Evolutionary conservation across 1,140 invertebrate species (phyloP).

Genomic region (Euborellia annulipes): DNA sequence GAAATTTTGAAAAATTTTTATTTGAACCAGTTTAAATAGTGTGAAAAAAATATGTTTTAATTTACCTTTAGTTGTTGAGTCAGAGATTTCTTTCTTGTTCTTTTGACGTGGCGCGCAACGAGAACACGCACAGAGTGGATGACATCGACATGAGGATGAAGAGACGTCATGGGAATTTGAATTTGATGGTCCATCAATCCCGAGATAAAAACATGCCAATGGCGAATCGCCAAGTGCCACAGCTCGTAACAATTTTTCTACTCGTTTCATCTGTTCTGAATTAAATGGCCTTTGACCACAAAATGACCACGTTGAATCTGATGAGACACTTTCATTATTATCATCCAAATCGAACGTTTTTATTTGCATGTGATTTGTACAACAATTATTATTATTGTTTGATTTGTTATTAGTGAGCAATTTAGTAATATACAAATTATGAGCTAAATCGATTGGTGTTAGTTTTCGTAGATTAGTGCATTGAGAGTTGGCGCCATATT

Average conservation of each 20-base stretch:
- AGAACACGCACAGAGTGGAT: constrained; percentile 49
- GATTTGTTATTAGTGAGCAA: constrained; percentile 7
- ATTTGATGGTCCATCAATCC: constrained; percentile 31
- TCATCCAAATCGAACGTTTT: constrained; percentile 6
- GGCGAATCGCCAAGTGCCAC: constrained; percentile 57
- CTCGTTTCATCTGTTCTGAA: constrained; percentile 39
- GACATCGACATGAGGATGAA: constrained; percentile 38
- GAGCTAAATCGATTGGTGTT: constrained; percentile 46
- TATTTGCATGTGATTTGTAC: constrained; percentile 22
- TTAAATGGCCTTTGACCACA: no score
- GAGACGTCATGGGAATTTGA: neutral
- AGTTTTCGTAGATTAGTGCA: constrained; percentile 43
- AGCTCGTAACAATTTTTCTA: constrained; percentile 51
- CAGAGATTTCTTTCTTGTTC: no score
- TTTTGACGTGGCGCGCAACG: no score
- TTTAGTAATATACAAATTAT: constrained; percentile 39
- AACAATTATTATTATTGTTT: no score
- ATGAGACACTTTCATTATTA: neutral
- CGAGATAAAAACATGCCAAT: constrained; percentile 55
- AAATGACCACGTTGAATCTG: no score
- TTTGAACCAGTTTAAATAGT: no score
- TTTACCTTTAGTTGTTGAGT: no score
- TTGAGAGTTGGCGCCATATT: constrained; percentile 45
- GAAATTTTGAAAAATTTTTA: no score
- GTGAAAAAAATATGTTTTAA: no score